Evolutionary conservation across 2,113 vertebrate genomes (phyloP).

Genomic region (Corydoras sp.): DNA sequence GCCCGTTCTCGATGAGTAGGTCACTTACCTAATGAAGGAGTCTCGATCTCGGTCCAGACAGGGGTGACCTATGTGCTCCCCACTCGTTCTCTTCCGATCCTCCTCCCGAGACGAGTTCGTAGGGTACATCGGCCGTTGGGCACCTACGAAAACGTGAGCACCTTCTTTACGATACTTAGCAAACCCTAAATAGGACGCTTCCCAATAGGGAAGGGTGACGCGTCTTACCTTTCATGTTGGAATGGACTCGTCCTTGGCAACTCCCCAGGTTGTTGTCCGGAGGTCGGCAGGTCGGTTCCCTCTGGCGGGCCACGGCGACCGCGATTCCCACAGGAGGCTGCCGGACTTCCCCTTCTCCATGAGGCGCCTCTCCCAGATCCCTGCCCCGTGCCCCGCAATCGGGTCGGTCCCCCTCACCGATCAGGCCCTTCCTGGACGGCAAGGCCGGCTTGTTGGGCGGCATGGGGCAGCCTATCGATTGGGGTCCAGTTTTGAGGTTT

Average conservation of each 20-base stretch:
- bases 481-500: slow-evolving; percentile 69
- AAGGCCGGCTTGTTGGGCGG: slow-evolving; percentile 71
- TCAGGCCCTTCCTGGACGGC: slow-evolving; percentile 67
- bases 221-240: slow-evolving; percentile 73
- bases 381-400: slow-evolving; percentile 77
- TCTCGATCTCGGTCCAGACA: slow-evolving; percentile 75
- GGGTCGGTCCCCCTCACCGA: slow-evolving; percentile 73
- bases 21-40: slow-evolving; percentile 79
- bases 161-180: no score
- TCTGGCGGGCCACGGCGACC: slow-evolving; percentile 85
- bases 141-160: slow-evolving; percentile 50
- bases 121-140: slow-evolving; percentile 66
- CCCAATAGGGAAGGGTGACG: no score
- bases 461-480: slow-evolving; percentile 76
- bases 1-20: no score
- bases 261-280: slow-evolving; percentile 58
- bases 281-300: slow-evolving; percentile 76
- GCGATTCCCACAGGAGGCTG: slow-evolving; percentile 94
- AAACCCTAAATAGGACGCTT: no score
- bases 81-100: slow-evolving; percentile 77
- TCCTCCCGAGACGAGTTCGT: slow-evolving; percentile 79
- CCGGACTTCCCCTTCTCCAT: slow-evolving; percentile 81
- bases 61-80: slow-evolving; percentile 80
- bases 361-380: slow-evolving; percentile 71
- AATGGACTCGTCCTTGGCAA: slow-evolving; percentile 71